Evolutionary conservation across 2,888 invertebrate genomes (phyloP), one percentile per base, ranked within the genome.

Genomic region (Ganaspis brasiliensis): DNA sequence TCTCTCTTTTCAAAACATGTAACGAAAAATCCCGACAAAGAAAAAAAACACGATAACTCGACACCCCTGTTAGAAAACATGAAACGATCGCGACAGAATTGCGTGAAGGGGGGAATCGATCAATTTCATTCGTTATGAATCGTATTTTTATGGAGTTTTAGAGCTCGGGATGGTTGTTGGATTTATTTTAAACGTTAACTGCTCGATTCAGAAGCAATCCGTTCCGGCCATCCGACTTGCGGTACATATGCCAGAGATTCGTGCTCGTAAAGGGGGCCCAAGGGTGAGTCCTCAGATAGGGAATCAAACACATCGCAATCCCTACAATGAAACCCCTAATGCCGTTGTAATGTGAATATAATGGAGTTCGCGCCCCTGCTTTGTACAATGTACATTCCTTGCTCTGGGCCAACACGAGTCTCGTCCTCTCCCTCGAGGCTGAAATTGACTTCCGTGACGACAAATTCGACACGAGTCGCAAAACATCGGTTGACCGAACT

Each of bases 151-250:
- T 59, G 12, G n/a, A 67, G 45, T 67, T 67, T 67, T 77, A 76
- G 79, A 80, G 76, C 77, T 74, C 75, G 79, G 76, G 45, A 75
- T 80, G 77, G 77, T 77, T 74, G 73, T 73, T 75, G 59, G 79
- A 87, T 87, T 87, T 86, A 86, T 86, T 86, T 86, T 85, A 85
- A 86, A 87, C 86, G 84, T 86, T 82, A 87, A 86, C 83, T 82
- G 84, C 80, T 82, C 78, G 81, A 87, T 87, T 87, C 86, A 82
- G 63, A 77, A 74, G 61, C 75, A 80, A 87, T 87, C 84, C 77
- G 87, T 83, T 81, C 80, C 84, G 86, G 87, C 83, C 85, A 85
- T 87, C 83, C 82, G 77, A 79, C 78, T 79, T 80, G 52, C 76
- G 79, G 77, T 79, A 75, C 79, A 80, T 80, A 82, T 80, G 82